Evolutionary conservation across 2,797 vertebrate species (phyloP).

Genomic region (Hypotaenidia okinawae): DNA sequence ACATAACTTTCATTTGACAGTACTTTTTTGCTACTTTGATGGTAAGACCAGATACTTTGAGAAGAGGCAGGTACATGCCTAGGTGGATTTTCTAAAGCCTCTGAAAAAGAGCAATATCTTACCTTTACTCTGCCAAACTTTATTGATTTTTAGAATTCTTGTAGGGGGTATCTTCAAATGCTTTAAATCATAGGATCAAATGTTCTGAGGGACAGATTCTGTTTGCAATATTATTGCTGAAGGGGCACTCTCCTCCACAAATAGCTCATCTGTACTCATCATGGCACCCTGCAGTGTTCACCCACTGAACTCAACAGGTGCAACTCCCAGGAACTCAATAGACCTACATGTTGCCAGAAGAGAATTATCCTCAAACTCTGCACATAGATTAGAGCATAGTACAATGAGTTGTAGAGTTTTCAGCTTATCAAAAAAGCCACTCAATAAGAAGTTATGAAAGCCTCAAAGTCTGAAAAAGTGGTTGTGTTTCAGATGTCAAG

Average conservation of each 20-base stretch:
- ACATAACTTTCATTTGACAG: background rate
- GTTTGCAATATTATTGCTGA: background rate
- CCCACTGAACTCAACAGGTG: background rate
- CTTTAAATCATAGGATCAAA: background rate
- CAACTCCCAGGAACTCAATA: background rate
- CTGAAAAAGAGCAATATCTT: background rate
- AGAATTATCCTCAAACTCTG: background rate
- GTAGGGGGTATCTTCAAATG: background rate
- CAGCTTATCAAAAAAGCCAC: background rate
- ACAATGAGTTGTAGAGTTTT: background rate
- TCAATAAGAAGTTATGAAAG: background rate
- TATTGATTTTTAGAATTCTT: background rate
- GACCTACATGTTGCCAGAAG: background rate
- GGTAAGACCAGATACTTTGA: conserved; percentile 1
- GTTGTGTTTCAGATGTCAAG: background rate
- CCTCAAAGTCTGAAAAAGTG: background rate
- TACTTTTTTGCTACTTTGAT: conserved; percentile 1
- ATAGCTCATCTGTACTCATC: background rate
- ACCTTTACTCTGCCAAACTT: background rate
- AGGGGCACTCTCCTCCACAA: background rate
- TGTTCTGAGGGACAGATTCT: background rate
- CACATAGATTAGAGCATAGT: background rate
- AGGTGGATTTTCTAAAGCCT: background rate
- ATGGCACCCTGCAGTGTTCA: background rate
- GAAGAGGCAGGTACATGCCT: background rate